Evolutionary conservation across 2,888 invertebrate genomes (phyloP), one percentile per base, ranked within the genome.

Genomic region (Scaptomyza caliginosa): DNA sequence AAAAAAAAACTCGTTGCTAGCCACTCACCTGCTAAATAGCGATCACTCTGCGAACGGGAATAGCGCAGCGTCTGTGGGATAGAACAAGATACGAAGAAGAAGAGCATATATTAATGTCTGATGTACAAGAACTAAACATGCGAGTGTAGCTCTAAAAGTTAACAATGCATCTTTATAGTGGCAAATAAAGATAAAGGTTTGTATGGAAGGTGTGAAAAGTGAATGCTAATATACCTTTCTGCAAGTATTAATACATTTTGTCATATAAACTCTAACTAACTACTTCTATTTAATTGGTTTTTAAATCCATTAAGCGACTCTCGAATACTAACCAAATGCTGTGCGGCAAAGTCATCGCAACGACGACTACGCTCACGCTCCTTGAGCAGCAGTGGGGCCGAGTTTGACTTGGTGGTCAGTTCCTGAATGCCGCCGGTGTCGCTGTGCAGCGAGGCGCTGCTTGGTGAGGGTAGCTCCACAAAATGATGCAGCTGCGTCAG

Each of bases 21-120:
- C 48, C 39, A 91, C 91, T 91, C 87, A 91, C 91, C 91, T 88
- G 91, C 91, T 88, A 91, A 91, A 85, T 91, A 91, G 86, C 91
- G 90, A 89, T 91, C 91, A 87, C 91, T 91, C 82, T 91, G 91
- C 28, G 91, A 91, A 69, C 91, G 90, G 64, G 91, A 91, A 88
- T 91, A 91, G 66, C 91, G 90, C 82, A 91, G 83, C 67, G 89
- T 90, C 91, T 91, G 86, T 58, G 80, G 60, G 26, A 36, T 48
- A 64, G 26, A 67, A 24, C 1, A 34, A 36, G 28, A 45, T 39
- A 67, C 55, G 59, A 66, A 68, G 57, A 67, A 62, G 24, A 54
- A 50, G 43, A 39, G 50, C 32, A 57, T 4, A 62, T 64, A 80
- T 77, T 89, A 82, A 83, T 74, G 81, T 77, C 68, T 64, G 75